Evolutionary conservation across 1,140 invertebrate genomes (phyloP).

Genomic region (Harpegnathos saltator): DNA sequence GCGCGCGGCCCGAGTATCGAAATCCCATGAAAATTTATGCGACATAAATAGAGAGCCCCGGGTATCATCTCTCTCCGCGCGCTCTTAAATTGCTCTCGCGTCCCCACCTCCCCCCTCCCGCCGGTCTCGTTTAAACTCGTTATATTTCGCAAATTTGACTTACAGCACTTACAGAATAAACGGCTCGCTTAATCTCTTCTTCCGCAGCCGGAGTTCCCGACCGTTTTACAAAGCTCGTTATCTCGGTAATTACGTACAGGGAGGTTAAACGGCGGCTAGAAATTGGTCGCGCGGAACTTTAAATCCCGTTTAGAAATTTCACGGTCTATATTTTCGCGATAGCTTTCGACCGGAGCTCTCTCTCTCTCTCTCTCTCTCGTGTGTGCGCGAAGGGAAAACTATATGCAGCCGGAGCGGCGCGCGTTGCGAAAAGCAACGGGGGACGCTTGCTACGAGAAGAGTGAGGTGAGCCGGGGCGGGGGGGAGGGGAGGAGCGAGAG

Average conservation of each 20-base stretch:
- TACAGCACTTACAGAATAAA: constrained; percentile 12
- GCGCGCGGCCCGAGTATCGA: too few species aligned
- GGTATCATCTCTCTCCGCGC: too few species aligned
- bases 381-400: constrained; percentile 25
- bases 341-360: constrained; percentile 26
- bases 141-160: constrained; percentile 23
- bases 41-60: too few species aligned
- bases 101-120: too few species aligned
- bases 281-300: constrained; percentile 47
- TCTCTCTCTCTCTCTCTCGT: neutral
- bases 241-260: constrained; percentile 55
- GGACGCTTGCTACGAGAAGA: too few species aligned
- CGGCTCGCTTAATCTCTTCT: constrained; percentile 27
- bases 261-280: constrained; percentile 20
- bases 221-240: constrained; percentile 60
- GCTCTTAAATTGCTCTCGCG: too few species aligned
- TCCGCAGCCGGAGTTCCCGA: constrained; percentile 5
- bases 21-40: too few species aligned
- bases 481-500: too few species aligned
- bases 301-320: constrained; percentile 56
- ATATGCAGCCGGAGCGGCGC: constrained; percentile 24
- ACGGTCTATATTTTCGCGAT: constrained; percentile 55
- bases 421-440: constrained; percentile 5
- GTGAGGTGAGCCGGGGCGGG: neutral
- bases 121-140: neutral